phyloP scores from a whole-genome alignment of 2,113 vertebrate species.

The Ceuthmochares aereus region DNA sequence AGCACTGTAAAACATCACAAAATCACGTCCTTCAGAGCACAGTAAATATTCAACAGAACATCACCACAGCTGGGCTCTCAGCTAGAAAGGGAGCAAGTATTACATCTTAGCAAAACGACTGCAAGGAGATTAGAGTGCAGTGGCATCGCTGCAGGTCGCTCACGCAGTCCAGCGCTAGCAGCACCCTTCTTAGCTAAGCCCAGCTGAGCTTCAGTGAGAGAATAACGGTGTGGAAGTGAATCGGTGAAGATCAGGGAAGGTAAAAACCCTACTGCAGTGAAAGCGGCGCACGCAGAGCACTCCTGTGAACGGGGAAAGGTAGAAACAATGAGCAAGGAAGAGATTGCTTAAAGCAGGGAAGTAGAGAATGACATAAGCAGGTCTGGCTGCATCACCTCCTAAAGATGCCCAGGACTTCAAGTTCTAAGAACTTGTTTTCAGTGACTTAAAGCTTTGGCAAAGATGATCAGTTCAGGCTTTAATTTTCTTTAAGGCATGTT shows the following conservation, averaged over 20 bases:
- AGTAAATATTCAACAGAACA: conserved; percentile 21
- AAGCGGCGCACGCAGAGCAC: neutral
- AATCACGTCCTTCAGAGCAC: conserved; percentile 71
- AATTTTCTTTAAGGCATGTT: neutral
- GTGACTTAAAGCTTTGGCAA: neutral
- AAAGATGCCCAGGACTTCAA: neutral
- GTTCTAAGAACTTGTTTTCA: neutral
- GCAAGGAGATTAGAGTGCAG: neutral
- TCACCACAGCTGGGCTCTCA: neutral
- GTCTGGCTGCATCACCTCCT: neutral
- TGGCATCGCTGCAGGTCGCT: rapidly evolving
- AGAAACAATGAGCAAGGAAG: neutral
- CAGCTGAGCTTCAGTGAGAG: neutral
- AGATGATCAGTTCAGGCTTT: neutral
- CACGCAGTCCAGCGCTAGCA: neutral
- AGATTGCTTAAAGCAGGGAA: conserved; percentile 8
- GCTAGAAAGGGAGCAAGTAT: neutral
- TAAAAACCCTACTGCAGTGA: neutral
- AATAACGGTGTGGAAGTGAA: rapidly evolving
- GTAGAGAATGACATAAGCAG: neutral
- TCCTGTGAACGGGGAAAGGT: neutral
- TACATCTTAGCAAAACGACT: neutral
- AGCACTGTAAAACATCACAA: conserved; percentile 81
- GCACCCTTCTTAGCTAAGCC: neutral
- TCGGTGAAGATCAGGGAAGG: neutral